phyloP scores from a whole-genome alignment of 2,888 invertebrate species.

The Lasioglossum oenotherae region DNA sequence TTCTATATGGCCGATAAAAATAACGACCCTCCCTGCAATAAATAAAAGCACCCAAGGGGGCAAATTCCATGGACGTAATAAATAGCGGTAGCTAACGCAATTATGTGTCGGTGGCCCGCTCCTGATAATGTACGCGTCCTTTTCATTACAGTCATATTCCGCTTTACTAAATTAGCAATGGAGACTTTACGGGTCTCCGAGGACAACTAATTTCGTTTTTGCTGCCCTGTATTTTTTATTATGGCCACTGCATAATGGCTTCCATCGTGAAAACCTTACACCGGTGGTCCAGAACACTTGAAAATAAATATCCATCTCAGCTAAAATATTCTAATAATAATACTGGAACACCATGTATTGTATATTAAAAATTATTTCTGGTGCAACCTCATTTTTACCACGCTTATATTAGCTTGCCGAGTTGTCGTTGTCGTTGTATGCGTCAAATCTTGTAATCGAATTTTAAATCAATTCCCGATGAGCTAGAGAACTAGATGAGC shows the following conservation, averaged over 20 bases:
- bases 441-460: too few relatives aligned
- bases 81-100: slow-evolving; percentile 75
- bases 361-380: too few relatives aligned
- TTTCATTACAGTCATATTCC: slow-evolving; percentile 34
- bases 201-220: background rate
- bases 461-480: too few relatives aligned
- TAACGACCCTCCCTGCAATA: slow-evolving; percentile 68
- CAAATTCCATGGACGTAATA: slow-evolving; percentile 70
- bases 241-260: background rate
- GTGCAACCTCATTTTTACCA: too few relatives aligned
- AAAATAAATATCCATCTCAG: background rate
- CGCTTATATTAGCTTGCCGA: too few relatives aligned
- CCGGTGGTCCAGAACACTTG: background rate
- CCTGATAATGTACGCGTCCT: slow-evolving; percentile 62
- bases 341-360: too few relatives aligned
- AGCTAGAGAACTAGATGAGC: too few relatives aligned
- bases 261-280: background rate
- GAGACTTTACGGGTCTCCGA: background rate
- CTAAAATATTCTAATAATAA: too few relatives aligned
- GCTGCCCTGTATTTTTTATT: background rate
- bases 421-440: too few relatives aligned
- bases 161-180: background rate
- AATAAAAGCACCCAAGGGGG: slow-evolving; percentile 69
- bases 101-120: slow-evolving; percentile 69
- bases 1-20: slow-evolving; percentile 76